Base-by-base conservation (phyloP, 1,140 invertebrate genomes). In the Eurosta solidaginis region DNA sequence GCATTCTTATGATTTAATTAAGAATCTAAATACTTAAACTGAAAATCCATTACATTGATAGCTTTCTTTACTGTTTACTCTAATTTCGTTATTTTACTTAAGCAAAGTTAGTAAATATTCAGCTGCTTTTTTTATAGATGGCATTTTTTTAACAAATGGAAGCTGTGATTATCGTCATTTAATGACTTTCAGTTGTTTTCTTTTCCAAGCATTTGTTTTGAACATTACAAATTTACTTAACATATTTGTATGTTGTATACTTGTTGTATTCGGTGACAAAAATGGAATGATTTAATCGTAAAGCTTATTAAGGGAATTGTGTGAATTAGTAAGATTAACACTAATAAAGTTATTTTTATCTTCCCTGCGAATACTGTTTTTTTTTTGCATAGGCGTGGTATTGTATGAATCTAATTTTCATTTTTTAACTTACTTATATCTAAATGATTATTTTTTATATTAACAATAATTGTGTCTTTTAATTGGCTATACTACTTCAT, bases 61-160 rank as follows among this genome's bases (percentile, higher is more conserved):
- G 27, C n/a, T n/a, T n/a, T n/a, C n/a, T n/a, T n/a, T n/a, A n/a
- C n/a, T n/a, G n/a, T n/a, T n/a, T n/a, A n/a, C n/a, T n/a, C n/a
- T n/a, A n/a, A n/a, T n/a, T n/a, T 20, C 12, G 20, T 3, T 42
- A 9, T 5, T 52, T 25, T 22, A 20, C 10, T 29, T 40, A 20
- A 68, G 22, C 29, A 68, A 68, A 68, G 40, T 68, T 40, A 68
- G 40, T 68, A 68, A n/a, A 68, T 10, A 68, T 40, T n/a, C 40
- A 20, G 59, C 59, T 68, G 59, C 59, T 33, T 40, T 22, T 20
- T 42, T 68, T 40, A 42, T 29, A 20, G 36, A 42, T 10, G 59
- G n/a, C 22, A 14, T 63, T 4, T 36, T 3, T 68, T 20, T 40
- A 36, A 40, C n/a, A 68, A 68, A 68, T 68, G 59, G 59, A 68